Base-by-base conservation (phyloP, 2,113 vertebrate species). In the Myanophis thanlyinensis region DNA sequence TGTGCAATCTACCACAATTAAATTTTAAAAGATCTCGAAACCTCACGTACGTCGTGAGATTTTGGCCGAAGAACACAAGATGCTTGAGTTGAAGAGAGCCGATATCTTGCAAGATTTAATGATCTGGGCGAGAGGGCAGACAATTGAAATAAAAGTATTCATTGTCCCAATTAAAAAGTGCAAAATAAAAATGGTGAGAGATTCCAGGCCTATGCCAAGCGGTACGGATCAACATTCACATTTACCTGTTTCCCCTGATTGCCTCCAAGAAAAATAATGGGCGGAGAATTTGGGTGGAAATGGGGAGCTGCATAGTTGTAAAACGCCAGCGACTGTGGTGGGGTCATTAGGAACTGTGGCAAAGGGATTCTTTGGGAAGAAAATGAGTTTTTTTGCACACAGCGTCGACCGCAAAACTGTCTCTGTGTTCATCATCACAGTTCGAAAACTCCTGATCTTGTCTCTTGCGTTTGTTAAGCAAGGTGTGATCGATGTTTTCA, bases 391-490 rank as follows among this genome's bases (percentile, higher is more conserved):
- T 98, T 94, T 98, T 98, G 90, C 95, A 96, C 53, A 95, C 94
- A 94, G 93, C 93, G 47, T 96, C 96, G 48, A 93, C 90, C 93
- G 90, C 91, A 1, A 93, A 3, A n/a, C 92, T 94, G 12, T 97
- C 96, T 85, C 97, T 40, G 0, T 93, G 94, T 44, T 95, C 96
- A 90, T 95, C 96, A 90, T 44, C 91, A 95, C 91, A 96, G 51
- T 93, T 95, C 54, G 93, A 93, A 89, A 0, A 0, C 44, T 97
- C 97, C 94, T 62, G 94, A n/a, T 96, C 95, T 46, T 98, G 98
- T 90, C 98, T 97, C 97, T 99, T 99, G 95, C 99, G 98, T 95
- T 99, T 99, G 94, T 97, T 97, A n/a, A 98, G 96, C 44, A 98
- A 97, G 73, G 73, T 9, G 5, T 97, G 96, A 91, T 93, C 93